Base-by-base conservation (phyloP, 2,113 vertebrate species). In the Ictalurus punctatus region DNA sequence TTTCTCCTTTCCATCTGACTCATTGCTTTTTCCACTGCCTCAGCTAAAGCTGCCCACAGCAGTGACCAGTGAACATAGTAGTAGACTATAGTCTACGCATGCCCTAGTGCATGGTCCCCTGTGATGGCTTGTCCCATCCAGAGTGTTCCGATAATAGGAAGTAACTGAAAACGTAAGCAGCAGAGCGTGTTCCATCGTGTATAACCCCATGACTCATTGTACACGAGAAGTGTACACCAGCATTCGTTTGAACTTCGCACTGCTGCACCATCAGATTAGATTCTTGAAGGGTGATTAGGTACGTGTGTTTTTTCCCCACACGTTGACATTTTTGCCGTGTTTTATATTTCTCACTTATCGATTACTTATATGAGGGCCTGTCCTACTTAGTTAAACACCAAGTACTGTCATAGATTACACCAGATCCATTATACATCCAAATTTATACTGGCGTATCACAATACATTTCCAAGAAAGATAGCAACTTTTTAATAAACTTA, bases 1-100 rank as follows among this genome's bases (percentile, higher is more conserved):
- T n/a, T 83, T 82, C 30, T 82, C 19, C 56, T 58, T 82, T 59
- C 80, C 4, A 2, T 59, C 54, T 82, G 80, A 82, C 56, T 83
- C 81, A 83, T 40, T 40, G 81, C 19, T 83, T 61, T 82, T 63
- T 61, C 81, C 81, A 61, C 19, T 25, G 58, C 56, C 34, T 34
- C 58, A 61, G 81, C 12, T 59, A 0, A 3, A 21, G 3, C 58
- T 83, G n/a, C 21, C 21, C 58, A 83, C 21, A 61, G 27, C 34
- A 30, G 16, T 14, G 2, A 61, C 34, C 34, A 56, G 1, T 34
- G 8, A 58, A 10, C 8, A 14, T 58, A 80, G 56, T 30, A 27
- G 27, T n/a, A 56, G 78, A n/a, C 78, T 59, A 48, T 7, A 34
- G 52, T 34, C 19, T 37, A 23, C 17, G 4, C n/a, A 82, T 6